Conservation (phyloP, 2,888 invertebrate species). For the Drosophila planitibia region DNA sequence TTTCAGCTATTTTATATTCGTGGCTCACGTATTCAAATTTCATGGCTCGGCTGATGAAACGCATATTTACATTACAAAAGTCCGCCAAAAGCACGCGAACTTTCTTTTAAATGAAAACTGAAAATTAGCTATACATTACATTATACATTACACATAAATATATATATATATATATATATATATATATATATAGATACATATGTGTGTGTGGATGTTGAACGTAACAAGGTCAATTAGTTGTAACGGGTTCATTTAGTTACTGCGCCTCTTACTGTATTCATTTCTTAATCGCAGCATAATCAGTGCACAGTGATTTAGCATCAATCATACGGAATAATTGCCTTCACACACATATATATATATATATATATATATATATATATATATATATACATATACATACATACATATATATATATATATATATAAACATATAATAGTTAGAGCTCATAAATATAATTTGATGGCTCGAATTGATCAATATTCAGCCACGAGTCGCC, state of each 20-base stretch:
- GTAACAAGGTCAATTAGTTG: conserved; percentile 42
- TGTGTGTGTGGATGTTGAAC: not conserved
- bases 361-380: not conserved
- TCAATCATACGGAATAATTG: conserved; percentile 15
- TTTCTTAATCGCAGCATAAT: conserved; percentile 51
- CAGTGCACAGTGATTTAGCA: conserved; percentile 37
- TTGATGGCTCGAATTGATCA: conserved; percentile 23
- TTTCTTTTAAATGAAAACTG: conserved; percentile 24
- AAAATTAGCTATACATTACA: conserved; percentile 2
- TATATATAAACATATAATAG: not conserved
- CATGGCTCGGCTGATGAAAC: conserved; percentile 54
- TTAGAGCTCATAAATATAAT: conserved; percentile 34
- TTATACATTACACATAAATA: not conserved
- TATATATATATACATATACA: too few relatives aligned
- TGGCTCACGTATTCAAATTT: conserved; percentile 2
- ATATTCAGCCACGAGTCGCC: conserved; percentile 47
- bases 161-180: not conserved
- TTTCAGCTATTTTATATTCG: not conserved
- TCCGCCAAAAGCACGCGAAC: conserved; percentile 18
- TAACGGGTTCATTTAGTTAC: conserved; percentile 41
- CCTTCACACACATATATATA: not conserved
- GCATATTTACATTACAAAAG: conserved; percentile 23
- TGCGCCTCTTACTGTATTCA: conserved; percentile 40
- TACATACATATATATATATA: not conserved
- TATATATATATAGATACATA: not conserved